phyloP scores from a whole-genome alignment of 2,888 invertebrate genomes.

The Portevinia maculata region DNA sequence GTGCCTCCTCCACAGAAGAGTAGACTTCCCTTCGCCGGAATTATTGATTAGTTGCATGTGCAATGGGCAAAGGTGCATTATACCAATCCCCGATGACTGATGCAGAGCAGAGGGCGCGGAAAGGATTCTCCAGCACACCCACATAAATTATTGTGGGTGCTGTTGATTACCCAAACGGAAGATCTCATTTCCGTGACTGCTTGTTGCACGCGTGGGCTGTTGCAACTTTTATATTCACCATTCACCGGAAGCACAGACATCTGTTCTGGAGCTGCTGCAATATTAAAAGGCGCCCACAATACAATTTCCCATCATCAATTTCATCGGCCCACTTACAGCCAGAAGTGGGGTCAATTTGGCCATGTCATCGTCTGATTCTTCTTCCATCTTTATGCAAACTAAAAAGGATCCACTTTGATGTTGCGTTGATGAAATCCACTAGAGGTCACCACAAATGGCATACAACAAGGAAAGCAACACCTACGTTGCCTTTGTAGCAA shows the following conservation, averaged over 20 bases:
- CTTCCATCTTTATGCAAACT: too few species aligned
- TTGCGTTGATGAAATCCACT: conserved; percentile 29
- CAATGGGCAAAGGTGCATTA: conserved; percentile 8
- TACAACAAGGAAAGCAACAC: conserved; percentile 45
- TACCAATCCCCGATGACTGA: conserved; percentile 28
- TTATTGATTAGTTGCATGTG: conserved; percentile 65
- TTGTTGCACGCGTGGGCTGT: conserved; percentile 62
- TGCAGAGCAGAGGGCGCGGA: conserved; percentile 34
- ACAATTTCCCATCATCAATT: conserved; percentile 47
- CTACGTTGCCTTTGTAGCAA: conserved; percentile 20
- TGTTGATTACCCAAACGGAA: conserved; percentile 41
- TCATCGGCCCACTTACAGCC: conserved; percentile 11
- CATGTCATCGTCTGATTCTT: too few species aligned
- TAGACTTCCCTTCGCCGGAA: conserved; percentile 32
- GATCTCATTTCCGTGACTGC: conserved; percentile 66
- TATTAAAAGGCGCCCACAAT: conserved; percentile 49
- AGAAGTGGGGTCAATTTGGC: too few species aligned
- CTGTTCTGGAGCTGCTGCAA: conserved; percentile 40
- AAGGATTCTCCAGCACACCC: conserved; percentile 17
- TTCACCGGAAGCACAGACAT: conserved; percentile 63
- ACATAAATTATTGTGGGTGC: conserved; percentile 17
- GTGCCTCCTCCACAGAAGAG: too few species aligned
- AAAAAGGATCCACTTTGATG: conserved; percentile 47
- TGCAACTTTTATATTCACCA: conserved; percentile 35
- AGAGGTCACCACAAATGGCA: conserved; percentile 38